Percentiles rank a stretch among this genome's conserved stretches.
Conservation (phyloP, 2,888 invertebrate genomes). For the Lasioglossum morio region DNA sequence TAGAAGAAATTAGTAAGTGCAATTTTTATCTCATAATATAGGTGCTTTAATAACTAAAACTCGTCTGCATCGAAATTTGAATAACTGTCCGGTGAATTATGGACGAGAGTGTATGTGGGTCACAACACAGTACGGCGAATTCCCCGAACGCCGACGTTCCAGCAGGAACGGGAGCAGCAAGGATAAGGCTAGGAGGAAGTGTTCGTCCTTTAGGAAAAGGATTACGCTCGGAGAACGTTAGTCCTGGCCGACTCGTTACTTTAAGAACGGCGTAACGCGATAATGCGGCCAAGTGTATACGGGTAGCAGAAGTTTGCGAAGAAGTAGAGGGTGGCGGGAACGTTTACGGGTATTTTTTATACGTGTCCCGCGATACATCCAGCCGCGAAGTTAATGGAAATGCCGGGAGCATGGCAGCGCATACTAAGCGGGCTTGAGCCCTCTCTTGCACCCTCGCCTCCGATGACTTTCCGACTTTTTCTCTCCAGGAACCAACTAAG, state of each 20-base stretch:
- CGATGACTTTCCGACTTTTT: constrained; percentile 63
- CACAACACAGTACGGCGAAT: not conserved
- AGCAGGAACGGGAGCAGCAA: not conserved
- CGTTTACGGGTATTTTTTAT: constrained; percentile 42
- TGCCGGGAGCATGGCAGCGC: constrained; percentile 53
- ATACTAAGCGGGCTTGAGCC: constrained; percentile 54
- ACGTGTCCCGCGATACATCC: constrained; percentile 51
- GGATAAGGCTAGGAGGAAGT: not conserved
- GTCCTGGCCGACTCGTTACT: constrained; percentile 25
- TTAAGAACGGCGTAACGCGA: constrained; percentile 28
- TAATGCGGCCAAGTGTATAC: constrained; percentile 17
- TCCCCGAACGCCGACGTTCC: not conserved
- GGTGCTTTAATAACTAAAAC: too few relatives aligned
- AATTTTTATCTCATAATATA: too few relatives aligned
- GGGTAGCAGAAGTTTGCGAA: not conserved
- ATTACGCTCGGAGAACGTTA: constrained; percentile 16
- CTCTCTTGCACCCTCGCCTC: constrained; percentile 23
- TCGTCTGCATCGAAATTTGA: too few relatives aligned
- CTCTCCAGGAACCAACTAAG: constrained; percentile 23
- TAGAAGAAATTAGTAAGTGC: too few relatives aligned
- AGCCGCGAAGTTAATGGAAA: constrained; percentile 58
- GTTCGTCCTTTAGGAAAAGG: not conserved
- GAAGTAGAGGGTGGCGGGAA: not conserved
- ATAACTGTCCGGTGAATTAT: too few relatives aligned
- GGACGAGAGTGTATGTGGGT: not conserved